Percentiles rank a stretch among this genome's conserved stretches.
phyloP scores from a whole-genome alignment of 2,888 invertebrate species.

The Erebia epiphron region DNA sequence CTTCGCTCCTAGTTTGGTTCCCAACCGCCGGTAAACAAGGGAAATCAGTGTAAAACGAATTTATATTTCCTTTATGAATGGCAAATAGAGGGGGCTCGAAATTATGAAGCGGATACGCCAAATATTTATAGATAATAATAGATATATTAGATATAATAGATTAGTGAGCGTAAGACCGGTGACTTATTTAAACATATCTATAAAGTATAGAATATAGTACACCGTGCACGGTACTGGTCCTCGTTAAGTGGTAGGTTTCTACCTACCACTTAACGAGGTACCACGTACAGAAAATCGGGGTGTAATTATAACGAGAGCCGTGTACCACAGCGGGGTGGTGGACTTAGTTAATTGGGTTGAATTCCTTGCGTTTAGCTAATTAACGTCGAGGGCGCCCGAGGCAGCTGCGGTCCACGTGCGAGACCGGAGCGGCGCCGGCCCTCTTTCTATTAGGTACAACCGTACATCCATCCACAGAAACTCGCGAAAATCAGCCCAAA shows the following conservation, averaged over 20 bases:
- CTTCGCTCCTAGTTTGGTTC: constrained; percentile 74
- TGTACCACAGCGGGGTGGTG: constrained; percentile 42
- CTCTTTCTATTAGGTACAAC: constrained; percentile 20
- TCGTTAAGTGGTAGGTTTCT: constrained; percentile 28
- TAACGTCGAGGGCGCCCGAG: constrained; percentile 56
- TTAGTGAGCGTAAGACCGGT: background rate
- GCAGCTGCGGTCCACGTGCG: constrained; percentile 73
- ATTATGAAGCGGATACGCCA: constrained; percentile 28
- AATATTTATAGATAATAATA: too few species aligned
- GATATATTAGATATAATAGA: too few species aligned
- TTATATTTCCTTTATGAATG: constrained; percentile 61
- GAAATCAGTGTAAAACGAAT: constrained; percentile 78
- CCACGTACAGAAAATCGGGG: constrained; percentile 39
- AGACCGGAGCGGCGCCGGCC: constrained; percentile 34
- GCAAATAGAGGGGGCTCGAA: constrained; percentile 53
- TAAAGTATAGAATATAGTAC: background rate
- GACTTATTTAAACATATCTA: background rate
- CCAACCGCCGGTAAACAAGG: constrained; percentile 78
- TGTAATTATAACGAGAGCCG: constrained; percentile 39
- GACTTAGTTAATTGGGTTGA: constrained; percentile 64
- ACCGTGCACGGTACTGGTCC: constrained; percentile 10
- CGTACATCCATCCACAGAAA: background rate
- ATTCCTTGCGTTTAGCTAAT: constrained; percentile 73
- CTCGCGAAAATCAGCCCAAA: constrained; percentile 4
- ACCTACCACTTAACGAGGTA: too few species aligned